Evolutionary conservation across 2,797 vertebrate species (phyloP).

Genomic region (Onychomys leucogaster): DNA sequence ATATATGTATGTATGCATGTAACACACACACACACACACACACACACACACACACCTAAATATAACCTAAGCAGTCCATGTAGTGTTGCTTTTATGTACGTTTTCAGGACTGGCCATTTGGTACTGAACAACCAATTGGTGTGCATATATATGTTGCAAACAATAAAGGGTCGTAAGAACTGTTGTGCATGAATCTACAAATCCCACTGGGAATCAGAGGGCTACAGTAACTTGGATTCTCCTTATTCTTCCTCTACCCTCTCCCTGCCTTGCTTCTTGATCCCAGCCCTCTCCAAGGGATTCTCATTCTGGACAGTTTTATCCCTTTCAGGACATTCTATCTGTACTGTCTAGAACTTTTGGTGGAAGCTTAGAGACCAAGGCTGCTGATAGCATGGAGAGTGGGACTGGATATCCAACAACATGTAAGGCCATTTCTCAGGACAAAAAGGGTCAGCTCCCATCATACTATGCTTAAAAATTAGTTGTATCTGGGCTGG

Average conservation of each 20-base stretch:
- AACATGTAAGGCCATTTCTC: not conserved
- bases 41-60: not conserved
- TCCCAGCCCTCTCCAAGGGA: not conserved
- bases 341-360: slow-evolving; percentile 2
- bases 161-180: not conserved
- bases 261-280: not conserved
- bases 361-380: not conserved
- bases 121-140: not conserved
- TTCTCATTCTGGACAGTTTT: not conserved
- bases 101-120: not conserved
- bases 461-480: not conserved
- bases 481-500: not conserved
- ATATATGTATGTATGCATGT: not conserved
- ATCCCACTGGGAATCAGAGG: not conserved
- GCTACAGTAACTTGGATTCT: not conserved
- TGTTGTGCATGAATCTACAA: not conserved
- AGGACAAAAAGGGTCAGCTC: not conserved
- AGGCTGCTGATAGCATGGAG: not conserved
- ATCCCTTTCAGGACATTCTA: not conserved
- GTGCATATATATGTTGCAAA: not conserved
- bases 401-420: not conserved
- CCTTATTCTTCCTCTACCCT: not conserved
- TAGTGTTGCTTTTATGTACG: not conserved
- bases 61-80: not conserved
- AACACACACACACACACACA: not conserved